Evolutionary conservation across 2,113 vertebrate genomes (phyloP), one percentile per base, ranked within the genome.

Genomic region (Colaptes auratus): DNA sequence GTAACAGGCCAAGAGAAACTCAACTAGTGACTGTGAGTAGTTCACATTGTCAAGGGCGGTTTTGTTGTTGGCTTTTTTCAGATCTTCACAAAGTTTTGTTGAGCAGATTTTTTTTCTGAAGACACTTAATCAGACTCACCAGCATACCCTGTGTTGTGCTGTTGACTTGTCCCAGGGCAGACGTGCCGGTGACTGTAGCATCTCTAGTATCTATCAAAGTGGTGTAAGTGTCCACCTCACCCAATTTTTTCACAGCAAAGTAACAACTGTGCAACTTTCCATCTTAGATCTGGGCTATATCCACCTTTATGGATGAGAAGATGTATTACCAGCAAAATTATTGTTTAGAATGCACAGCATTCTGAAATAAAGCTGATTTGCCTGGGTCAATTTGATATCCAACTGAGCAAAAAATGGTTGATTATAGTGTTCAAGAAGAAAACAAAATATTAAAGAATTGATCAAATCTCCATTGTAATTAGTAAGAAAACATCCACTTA

Each of bases 401-500:
- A 87, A 9, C 18, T 0, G 0, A 65, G 44, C 30, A 72, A 61
- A 44, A 71, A 92, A 61, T 60, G 33, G 1, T 39, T 86, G 48
- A 69, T 79, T 88, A 39, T 9, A n/a, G 14, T 39, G 23, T 42
- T 88, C 17, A 61, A 72, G 82, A 89, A 23, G 18, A 92, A 93
- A 91, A 36, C 15, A 13, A 13, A 42, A 64, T 73, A 88, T n/a
- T 79, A 55, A 86, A 59, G 48, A 81, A 60, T 69, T 77, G 11
- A 84, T 79, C 12, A 58, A 82, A 84, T 83, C 76, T 74, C 15
- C 31, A 48, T 19, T 84, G 65, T 58, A 69, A 39, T 79, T 78
- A 48, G 31, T 73, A 75, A 88, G 77, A 89, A 94, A 92, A 93
- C 77, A 61, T 84, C 67, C 25, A 78, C n/a, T 73, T 44, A 86